Conservation (phyloP, 2,888 invertebrate genomes). For the Platycnemis pennipes region DNA sequence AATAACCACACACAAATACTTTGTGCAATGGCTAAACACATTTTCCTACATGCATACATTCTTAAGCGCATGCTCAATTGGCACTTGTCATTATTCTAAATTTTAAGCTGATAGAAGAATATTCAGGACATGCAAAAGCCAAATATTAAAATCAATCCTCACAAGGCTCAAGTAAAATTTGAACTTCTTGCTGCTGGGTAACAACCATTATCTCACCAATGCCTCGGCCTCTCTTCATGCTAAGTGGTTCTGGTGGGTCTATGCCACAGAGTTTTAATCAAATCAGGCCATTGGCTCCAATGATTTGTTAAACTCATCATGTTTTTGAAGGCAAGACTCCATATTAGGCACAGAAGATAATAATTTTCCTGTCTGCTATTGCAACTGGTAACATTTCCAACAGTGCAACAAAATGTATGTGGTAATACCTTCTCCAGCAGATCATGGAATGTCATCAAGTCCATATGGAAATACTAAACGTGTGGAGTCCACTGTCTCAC, state of each 20-base stretch:
- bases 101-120: not conserved
- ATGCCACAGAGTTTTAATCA: not conserved
- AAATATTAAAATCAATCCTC: not conserved
- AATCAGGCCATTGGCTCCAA: not conserved
- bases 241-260: not conserved
- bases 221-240: not conserved
- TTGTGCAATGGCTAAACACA: slow-evolving; percentile 13
- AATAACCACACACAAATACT: not conserved
- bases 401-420: not conserved
- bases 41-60: not conserved
- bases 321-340: not conserved
- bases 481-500: slow-evolving; percentile 75
- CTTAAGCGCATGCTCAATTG: not conserved
- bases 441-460: slow-evolving; percentile 64
- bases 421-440: not conserved
- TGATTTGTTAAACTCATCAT: not conserved
- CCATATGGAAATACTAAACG: slow-evolving; percentile 48
- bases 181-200: not conserved
- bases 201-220: not conserved
- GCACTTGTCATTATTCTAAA: not conserved
- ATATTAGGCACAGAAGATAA: not conserved
- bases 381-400: slow-evolving; percentile 8
- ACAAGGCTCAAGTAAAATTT: not conserved
- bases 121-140: not conserved
- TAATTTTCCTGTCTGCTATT: not conserved